Conservation (phyloP, 1,140 invertebrate genomes). For the Paramacrobiotus metropolitanus region DNA sequence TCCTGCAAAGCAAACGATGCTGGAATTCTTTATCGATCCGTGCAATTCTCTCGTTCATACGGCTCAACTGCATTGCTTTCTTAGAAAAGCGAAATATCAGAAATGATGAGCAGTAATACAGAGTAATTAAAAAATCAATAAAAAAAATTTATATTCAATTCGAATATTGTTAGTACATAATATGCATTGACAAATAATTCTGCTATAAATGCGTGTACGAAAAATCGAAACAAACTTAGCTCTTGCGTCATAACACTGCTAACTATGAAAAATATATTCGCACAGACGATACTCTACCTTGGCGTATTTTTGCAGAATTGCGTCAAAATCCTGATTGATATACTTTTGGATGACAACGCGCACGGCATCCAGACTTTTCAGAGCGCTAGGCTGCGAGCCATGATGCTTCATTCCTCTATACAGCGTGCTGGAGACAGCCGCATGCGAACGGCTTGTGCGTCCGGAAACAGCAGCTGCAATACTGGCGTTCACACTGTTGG, state of each 20-base stretch:
- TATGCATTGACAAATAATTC: too few relatives aligned
- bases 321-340: constrained; percentile 50
- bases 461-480: neutral
- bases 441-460: neutral
- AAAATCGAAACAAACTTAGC: too few relatives aligned
- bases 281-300: constrained; percentile 33
- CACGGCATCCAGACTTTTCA: constrained; percentile 45
- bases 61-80: too few relatives aligned
- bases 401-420: neutral
- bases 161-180: neutral
- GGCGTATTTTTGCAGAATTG: constrained; percentile 44
- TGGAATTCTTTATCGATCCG: too few relatives aligned
- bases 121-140: neutral
- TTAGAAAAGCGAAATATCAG: too few relatives aligned
- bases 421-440: too few relatives aligned
- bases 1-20: constrained; percentile 13
- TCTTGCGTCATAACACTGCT: too few relatives aligned
- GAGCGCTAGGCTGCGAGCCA: constrained; percentile 26
- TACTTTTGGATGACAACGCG: constrained; percentile 44
- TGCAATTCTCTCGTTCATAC: too few relatives aligned
- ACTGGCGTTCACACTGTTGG: neutral
- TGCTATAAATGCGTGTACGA: too few relatives aligned
- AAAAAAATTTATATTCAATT: neutral
- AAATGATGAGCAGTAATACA: neutral
- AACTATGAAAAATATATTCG: too few relatives aligned